A percentile compares a stretch with the other conserved stretches of the same genome.
Evolutionary conservation across 1,140 invertebrate genomes (phyloP).

Genomic region (Dreissena rostriformis): DNA sequence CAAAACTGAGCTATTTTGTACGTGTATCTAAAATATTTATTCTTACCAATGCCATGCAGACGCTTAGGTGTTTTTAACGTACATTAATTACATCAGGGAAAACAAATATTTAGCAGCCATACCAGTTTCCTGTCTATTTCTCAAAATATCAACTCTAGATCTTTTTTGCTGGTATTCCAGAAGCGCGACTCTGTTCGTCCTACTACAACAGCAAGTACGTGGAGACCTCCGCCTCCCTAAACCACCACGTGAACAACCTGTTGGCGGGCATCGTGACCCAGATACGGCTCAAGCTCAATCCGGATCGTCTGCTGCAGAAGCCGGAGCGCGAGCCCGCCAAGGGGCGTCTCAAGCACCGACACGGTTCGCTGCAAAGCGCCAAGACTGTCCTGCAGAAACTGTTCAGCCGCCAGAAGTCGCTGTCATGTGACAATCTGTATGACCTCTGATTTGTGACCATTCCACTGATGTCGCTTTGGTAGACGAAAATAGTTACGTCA

Average conservation of each 20-base stretch:
- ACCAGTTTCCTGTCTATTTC: not conserved
- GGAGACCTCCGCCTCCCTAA: conserved; percentile 90
- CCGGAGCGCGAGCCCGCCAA: conserved; percentile 17
- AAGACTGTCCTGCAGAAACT: conserved; percentile 62
- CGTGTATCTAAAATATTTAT: not conserved
- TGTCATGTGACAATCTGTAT: conserved; percentile 69
- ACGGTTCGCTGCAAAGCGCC: conserved; percentile 40
- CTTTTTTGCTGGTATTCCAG: conserved; percentile 64
- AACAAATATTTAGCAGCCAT: not conserved
- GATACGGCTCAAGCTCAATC: conserved; percentile 76
- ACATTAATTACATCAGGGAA: not conserved
- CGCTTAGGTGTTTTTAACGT: not conserved
- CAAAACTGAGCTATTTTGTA: not conserved
- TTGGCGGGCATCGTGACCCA: conserved; percentile 88
- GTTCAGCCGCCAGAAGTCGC: conserved; percentile 63
- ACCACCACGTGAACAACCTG: conserved; percentile 91
- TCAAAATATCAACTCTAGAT: not conserved
- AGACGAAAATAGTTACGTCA: too few relatives aligned
- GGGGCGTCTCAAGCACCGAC: conserved; percentile 13
- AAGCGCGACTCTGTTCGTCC: conserved; percentile 83
- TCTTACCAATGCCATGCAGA: not conserved
- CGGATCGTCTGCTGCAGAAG: conserved; percentile 34
- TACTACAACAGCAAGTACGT: conserved; percentile 90
- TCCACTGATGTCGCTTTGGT: too few relatives aligned
- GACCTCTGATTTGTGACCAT: conserved; percentile 21